Evolutionary conservation across 2,888 invertebrate species (phyloP), one percentile per base, ranked within the genome.

Genomic region (Hanleya hanleyi): DNA sequence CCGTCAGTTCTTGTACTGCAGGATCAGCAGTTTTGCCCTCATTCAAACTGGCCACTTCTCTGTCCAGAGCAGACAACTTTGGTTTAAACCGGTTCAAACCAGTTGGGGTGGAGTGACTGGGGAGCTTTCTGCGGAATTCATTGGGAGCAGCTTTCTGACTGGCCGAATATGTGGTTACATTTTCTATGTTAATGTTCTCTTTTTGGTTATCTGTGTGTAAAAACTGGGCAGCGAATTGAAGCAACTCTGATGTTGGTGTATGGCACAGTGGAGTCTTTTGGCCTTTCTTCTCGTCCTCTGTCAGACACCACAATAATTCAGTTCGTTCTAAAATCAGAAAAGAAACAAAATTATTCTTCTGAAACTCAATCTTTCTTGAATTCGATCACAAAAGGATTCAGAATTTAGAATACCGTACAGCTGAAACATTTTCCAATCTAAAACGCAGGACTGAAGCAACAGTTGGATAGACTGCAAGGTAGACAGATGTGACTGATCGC

Each of bases 151-250:
- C n/a, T 12, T n/a, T 64, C 2, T 4, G 49, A 3, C 41, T 37
- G 37, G 49, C 38, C n/a, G 67, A 41, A n/a, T n/a, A n/a, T n/a
- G 72, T 66, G 5, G 71, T 5, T 36, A 72, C 67, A 4, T 65
- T 67, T 51, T 66, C 62, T 33, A 66, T 69, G 1, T 57, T 22
- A 61, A 33, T 57, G 29, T 36, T n/a, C 35, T 33, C 38, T 67
- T 18, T 57, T 50, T 37, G 36, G 29, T 69, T 74, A 72, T 74
- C 69, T 26, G 50, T 67, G 12, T 80, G 78, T 22, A 87, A 78
- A 66, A 81, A 82, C 77, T 84, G 83, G 29, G 87, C 87, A 26
- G 87, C 87, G 57, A 87, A 73, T 62, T 86, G 85, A 7, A 88
- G 79, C 29, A 88, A 79, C 50, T 86, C 83, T 0, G 88, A 81